These are phyloP conservation scores for Ernsta delagoae DNA, from an alignment of 2,888 invertebrate species.

Conservation along the genomic window DNA sequence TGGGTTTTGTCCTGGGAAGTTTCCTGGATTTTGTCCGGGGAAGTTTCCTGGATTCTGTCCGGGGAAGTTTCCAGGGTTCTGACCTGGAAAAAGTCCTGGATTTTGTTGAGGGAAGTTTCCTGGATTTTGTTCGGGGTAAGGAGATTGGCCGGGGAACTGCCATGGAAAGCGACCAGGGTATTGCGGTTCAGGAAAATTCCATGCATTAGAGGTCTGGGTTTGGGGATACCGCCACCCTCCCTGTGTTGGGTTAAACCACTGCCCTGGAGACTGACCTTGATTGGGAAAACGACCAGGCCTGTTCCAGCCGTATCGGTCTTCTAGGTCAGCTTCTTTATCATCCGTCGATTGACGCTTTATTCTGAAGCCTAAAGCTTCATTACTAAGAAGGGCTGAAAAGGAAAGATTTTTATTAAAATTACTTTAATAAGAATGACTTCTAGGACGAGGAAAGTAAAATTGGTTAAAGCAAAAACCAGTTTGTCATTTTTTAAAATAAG, in stretches of 20 bases:
- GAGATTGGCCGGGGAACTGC: constrained; percentile 38
- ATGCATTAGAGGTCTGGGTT: constrained; percentile 20
- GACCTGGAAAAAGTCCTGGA: neutral
- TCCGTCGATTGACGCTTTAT: constrained; percentile 52
- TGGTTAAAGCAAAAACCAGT: neutral
- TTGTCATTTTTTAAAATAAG: neutral
- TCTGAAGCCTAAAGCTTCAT: constrained; percentile 52
- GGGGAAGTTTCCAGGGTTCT: neutral
- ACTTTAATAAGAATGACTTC: neutral
- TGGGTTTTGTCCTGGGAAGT: constrained; percentile 33
- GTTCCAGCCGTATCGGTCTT: constrained; percentile 63
- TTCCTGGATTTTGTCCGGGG: constrained; percentile 30
- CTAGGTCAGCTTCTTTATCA: constrained; percentile 51
- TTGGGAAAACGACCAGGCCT: constrained; percentile 41
- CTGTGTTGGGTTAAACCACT: constrained; percentile 25
- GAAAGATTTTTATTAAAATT: neutral
- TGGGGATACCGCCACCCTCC: constrained; percentile 21
- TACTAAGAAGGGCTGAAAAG: constrained; percentile 55
- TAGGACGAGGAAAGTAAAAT: no score
- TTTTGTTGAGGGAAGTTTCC: constrained; percentile 16
- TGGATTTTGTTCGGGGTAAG: constrained; percentile 54
- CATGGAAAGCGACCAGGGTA: constrained; percentile 42
- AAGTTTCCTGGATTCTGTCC: neutral
- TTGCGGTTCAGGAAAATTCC: constrained; percentile 25
- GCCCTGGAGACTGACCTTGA: constrained; percentile 36